A percentile compares a stretch with the other conserved stretches of the same genome.
phyloP scores from a whole-genome alignment of 2,888 invertebrate species.

The Lasius platythorax region DNA sequence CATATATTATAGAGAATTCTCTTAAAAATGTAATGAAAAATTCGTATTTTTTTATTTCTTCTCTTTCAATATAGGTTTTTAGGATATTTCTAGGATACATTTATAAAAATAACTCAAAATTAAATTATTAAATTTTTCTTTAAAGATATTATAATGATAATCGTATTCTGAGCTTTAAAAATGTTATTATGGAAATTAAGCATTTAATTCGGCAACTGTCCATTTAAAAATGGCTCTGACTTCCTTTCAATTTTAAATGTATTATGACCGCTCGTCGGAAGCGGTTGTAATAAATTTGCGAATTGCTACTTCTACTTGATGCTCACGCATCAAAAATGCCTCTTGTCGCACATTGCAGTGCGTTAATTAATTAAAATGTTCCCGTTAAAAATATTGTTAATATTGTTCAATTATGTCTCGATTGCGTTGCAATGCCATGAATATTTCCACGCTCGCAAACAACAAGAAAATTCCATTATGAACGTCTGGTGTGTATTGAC shows the following conservation, averaged over 20 bases:
- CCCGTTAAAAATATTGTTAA: constrained; percentile 37
- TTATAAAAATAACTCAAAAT: neutral
- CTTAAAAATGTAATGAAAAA: neutral
- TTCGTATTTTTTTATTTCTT: neutral
- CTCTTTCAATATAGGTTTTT: neutral
- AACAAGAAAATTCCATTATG: constrained; percentile 50
- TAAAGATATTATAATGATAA: neutral
- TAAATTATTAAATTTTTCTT: neutral
- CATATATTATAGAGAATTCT: neutral
- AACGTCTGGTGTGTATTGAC: neutral
- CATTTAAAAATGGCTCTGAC: neutral
- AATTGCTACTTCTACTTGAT: constrained; percentile 21
- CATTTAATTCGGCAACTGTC: neutral
- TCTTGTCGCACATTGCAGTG: neutral
- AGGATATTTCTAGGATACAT: neutral
- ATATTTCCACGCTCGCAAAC: constrained; percentile 32
- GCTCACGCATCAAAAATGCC: neutral
- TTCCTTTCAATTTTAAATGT: constrained; percentile 7
- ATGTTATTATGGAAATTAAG: neutral
- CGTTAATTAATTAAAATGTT: constrained; percentile 38
- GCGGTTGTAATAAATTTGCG: constrained; percentile 33
- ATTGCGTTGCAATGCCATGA: neutral
- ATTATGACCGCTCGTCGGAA: neutral
- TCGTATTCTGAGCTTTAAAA: neutral
- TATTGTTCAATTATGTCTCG: constrained; percentile 7